A percentile compares a stretch with the other conserved stretches of the same genome.
Conservation (phyloP, 2,888 invertebrate genomes). For the Candidula unifasciata region DNA sequence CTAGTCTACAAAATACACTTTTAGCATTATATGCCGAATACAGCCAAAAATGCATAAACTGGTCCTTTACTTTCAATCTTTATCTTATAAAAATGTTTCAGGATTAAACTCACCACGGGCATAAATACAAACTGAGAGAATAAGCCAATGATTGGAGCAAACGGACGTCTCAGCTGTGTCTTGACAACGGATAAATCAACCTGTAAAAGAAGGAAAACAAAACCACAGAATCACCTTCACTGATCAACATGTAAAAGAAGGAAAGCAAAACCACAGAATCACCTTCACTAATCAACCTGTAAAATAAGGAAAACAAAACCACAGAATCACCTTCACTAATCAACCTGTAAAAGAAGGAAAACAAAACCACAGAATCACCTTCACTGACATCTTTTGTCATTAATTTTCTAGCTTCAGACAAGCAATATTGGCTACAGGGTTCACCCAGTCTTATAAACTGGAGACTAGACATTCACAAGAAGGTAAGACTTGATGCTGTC, state of each 20-base stretch:
- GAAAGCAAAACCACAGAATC: neutral
- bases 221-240: neutral
- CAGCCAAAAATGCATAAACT: no score
- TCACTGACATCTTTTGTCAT: no score
- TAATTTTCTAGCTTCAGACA: no score
- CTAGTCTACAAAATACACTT: no score
- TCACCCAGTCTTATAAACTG: no score
- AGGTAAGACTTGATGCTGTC: no score
- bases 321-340: constrained; percentile 54
- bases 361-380: neutral
- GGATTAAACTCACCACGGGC: constrained; percentile 78
- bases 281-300: constrained; percentile 60
- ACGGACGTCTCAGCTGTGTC: constrained; percentile 77
- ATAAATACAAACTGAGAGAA: constrained; percentile 80
- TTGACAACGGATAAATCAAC: constrained; percentile 76
- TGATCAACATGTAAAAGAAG: constrained; percentile 60
- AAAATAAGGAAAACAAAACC: neutral
- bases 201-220: neutral
- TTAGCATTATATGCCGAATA: no score
- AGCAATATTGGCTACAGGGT: no score
- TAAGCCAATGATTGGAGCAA: constrained; percentile 80
- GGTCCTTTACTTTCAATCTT: no score
- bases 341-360: constrained; percentile 51
- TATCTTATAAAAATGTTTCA: neutral
- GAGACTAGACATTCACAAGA: no score